Percentiles rank a stretch among this genome's conserved stretches.
Evolutionary conservation across 92 coral and sea anemone species (phyloP).

Genomic region (Isaurus tuberculatus): DNA sequence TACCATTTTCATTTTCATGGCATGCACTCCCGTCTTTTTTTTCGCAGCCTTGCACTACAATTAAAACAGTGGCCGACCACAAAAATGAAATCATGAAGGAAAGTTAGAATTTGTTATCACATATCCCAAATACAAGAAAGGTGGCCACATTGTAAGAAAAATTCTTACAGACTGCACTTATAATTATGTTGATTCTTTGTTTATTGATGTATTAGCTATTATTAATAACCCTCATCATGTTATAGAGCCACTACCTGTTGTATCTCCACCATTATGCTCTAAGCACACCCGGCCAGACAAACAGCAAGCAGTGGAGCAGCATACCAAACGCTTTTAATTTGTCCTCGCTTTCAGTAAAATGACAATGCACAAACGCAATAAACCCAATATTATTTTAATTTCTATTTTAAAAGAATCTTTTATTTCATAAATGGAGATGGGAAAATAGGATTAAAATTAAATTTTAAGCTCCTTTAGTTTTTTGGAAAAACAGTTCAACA

Average conservation of each 20-base stretch:
- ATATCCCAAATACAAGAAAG: not conserved
- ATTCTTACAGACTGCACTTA: slow-evolving; percentile 1
- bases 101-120: slow-evolving; percentile 1
- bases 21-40: not conserved
- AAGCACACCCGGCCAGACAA: not conserved
- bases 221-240: not conserved
- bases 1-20: slow-evolving; percentile 1
- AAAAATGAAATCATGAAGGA: slow-evolving; percentile 2
- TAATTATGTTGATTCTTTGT: slow-evolving; percentile 7
- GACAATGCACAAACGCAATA: not conserved
- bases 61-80: slow-evolving; percentile 15
- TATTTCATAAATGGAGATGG: not conserved
- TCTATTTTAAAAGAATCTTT: not conserved
- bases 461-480: not conserved
- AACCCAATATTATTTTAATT: not conserved
- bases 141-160: slow-evolving; percentile 4
- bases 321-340: not conserved
- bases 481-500: not conserved
- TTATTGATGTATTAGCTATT: not conserved
- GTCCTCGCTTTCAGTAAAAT: not conserved
- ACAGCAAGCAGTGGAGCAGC: not conserved
- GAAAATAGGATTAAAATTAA: not conserved
- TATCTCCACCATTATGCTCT: slow-evolving; percentile 9
- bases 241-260: slow-evolving; percentile 2
- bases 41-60: slow-evolving; percentile 11